These are phyloP conservation scores for Semnornis frantzii DNA, from an alignment of 2,113 vertebrate genomes.

Conservation along the genomic window DNA sequence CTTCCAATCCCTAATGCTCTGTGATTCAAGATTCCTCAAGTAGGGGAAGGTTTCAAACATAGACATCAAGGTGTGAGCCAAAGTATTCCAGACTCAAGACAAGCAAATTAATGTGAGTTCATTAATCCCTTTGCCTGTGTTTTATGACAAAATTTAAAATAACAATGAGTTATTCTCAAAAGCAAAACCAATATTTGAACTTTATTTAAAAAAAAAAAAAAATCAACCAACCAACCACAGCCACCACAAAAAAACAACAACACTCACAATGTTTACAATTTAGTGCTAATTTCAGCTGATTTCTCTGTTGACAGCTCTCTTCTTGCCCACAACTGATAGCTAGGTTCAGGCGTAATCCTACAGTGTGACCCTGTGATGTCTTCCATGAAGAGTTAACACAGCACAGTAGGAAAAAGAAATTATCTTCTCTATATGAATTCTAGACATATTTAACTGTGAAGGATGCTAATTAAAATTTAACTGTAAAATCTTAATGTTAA, in stretches of 20 bases:
- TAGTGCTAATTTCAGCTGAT: neutral
- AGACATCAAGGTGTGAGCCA: neutral
- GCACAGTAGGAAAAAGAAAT: neutral
- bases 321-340: neutral
- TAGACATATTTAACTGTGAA: neutral
- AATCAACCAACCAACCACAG: accelerated
- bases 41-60: neutral
- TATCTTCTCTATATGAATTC: neutral
- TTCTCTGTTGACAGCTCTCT: neutral
- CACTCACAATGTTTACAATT: neutral
- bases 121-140: neutral
- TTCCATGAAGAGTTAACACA: neutral
- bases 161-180: neutral
- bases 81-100: neutral
- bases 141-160: neutral
- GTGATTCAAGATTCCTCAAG: neutral
- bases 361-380: neutral
- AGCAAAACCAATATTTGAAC: accelerated
- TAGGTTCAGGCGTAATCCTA: neutral
- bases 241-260: too few relatives aligned
- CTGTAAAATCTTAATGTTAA: neutral
- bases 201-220: neutral
- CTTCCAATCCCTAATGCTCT: too few relatives aligned
- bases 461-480: neutral
- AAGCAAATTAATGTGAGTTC: neutral